Evolutionary conservation across 2,113 vertebrate species (phyloP), one percentile per base, ranked within the genome.

Genomic region (Carassius carassius): DNA sequence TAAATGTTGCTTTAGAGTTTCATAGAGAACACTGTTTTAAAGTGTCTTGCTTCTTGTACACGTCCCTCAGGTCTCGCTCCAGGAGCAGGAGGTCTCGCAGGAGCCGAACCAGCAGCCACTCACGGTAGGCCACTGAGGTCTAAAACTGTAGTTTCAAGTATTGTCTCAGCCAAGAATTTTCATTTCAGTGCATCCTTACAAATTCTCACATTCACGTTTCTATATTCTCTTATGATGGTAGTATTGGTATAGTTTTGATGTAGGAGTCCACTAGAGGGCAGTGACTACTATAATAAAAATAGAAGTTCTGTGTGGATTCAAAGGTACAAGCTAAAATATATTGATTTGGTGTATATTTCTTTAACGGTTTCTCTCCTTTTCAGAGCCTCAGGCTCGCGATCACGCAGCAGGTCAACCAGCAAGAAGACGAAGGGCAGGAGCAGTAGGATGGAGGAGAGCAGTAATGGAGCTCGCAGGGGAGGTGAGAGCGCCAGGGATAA

Each of bases 41-140:
- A 44, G 51, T 25, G 3, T 63, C 5, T 82, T 72, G 25, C 6
- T 73, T 9, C 10, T 44, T 44, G 41, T 11, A 44, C 44, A 12
- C 41, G 51, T 51, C 3, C 5, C 29, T 21, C 89, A 99, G 97
- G 92, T 99, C 98, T 90, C 96, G 95, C 86, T 99, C 97, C 91
- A 95, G 96, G 88, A 98, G 97, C 94, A 95, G 97, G 88, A 94
- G 96, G 77, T 98, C 97, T 49, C 96, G 95, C 16, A 98, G 98
- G 93, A 98, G 97, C 92, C 95, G 96, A 78, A 98, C 97, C 89
- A 98, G 96, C 92, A 96, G 96, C 51, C 96, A 95, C 81, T 96
- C 96, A 77, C 96, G 93, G 81, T 97, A 49, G 62, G 29, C 29
- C 1, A 29, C 29, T 1, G 29, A 29, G 29, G 29, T 29, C 29